Evolutionary conservation across 1,140 invertebrate genomes (phyloP).

Genomic region (Macrotrachela quadricornifera): DNA sequence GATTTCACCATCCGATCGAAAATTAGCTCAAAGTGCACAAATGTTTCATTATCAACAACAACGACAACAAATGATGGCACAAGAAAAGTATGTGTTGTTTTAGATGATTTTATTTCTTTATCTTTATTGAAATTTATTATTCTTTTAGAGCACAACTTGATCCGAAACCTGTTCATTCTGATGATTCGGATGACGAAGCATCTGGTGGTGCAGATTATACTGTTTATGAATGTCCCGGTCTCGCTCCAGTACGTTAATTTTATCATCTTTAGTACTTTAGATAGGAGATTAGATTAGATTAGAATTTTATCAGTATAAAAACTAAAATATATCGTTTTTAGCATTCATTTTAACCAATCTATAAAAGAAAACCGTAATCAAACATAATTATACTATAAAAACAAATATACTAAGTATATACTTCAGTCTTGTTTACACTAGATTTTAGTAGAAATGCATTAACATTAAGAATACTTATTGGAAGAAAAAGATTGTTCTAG

Average conservation of each 20-base stretch:
- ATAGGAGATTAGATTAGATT: too few relatives aligned
- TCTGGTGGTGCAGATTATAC: conserved; percentile 87
- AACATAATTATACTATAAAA: too few relatives aligned
- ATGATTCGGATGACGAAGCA: conserved; percentile 68
- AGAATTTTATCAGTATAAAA: too few relatives aligned
- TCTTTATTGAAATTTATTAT: neutral
- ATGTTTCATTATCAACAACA: conserved; percentile 98
- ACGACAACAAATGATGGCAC: conserved; percentile 69
- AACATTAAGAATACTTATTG: too few relatives aligned
- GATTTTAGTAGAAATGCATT: too few relatives aligned
- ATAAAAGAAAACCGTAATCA: too few relatives aligned
- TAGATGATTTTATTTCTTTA: neutral
- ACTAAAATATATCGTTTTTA: too few relatives aligned
- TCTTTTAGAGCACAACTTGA: conserved; percentile 19
- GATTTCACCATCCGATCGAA: conserved; percentile 41
- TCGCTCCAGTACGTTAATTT: conserved; percentile 51
- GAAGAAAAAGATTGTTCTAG: too few relatives aligned
- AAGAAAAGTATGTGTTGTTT: conserved; percentile 31
- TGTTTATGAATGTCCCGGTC: conserved; percentile 87
- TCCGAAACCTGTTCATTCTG: conserved; percentile 8
- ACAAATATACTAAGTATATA: too few relatives aligned
- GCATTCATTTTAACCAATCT: too few relatives aligned
- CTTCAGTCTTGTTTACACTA: too few relatives aligned
- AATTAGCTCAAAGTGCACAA: conserved; percentile 81
- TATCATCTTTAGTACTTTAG: too few relatives aligned